Base-by-base conservation (phyloP, 1,140 invertebrate genomes). In the Bathynomus jamesi region DNA sequence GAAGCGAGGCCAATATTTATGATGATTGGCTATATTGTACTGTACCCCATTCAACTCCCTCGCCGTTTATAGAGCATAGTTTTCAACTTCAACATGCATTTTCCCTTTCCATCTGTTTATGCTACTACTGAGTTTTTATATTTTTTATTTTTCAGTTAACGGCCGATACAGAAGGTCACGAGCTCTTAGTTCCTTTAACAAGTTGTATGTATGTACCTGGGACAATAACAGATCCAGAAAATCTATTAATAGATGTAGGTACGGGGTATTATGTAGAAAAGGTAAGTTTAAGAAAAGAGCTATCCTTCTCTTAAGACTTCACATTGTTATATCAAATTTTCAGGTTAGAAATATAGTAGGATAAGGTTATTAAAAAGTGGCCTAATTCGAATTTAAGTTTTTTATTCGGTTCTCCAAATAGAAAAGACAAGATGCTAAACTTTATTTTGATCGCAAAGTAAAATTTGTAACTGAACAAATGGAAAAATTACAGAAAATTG, bases 161-260 rank as follows among this genome's bases (percentile, higher is more conserved):
- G 65, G 86, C 89, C 3, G 85, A 89, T 25, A 84, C 85, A 30
- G 86, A 91, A 81, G 90, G 91, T 11, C 91, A 90, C 79, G 88
- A 90, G 72, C 91, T 96, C 72, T 82, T 98, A 8, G 94, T 97
- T 25, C 95, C 94, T 11, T 83, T 98, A 0, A 96, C 94, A 40
- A 90, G 91, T 73, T 96, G 94, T 78, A 95, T 98, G 90, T 97
- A 96, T 85, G 94, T 97, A 25, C 90, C 93, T 73, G 95, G 95
- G 10, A 88, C 87, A 79, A 84, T 97, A 63, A 85, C 87, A 72
- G 89, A 96, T 81, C 87, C 90, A 17, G 86, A 91, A 69, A 90
- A 90, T 82, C 92, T 96, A 27, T 83, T 96, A 11, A 90, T 97
- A 71, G 94, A 97, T 82, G 90, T 98, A 81, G 95, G 95, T 62